Base-by-base conservation (phyloP, 2,888 invertebrate species). In the Drepana falcataria region DNA sequence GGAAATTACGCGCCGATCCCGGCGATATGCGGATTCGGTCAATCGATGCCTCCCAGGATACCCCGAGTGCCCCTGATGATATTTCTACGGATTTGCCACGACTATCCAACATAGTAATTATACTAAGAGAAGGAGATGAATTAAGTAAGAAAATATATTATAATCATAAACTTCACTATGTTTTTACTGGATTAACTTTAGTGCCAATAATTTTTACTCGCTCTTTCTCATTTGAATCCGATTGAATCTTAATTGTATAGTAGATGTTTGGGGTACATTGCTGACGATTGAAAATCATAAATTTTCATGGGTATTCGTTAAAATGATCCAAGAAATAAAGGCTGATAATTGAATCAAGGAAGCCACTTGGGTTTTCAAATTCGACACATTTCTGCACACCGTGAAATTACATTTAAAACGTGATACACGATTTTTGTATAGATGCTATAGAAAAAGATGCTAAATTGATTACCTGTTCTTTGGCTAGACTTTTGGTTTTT, bases 1-100 rank as follows among this genome's bases (percentile, higher is more conserved):
- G 82, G 81, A 75, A 88, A 90, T 89, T 87, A 90, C 89, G 87
- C 84, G 79, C 76, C 80, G 81, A 80, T 82, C 84, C 83, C 83
- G 75, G 77, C 73, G 80, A 75, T 77, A 66, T 71, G 75, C 68
- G 82, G 85, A 85, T 82, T 84, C 86, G 85, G 87, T 81, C 88
- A 86, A 88, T 86, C 87, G 88, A 87, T 86, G 85, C 77, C 66
- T 69, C 73, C 68, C 65, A 71, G 71, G 63, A 62, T 55, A 55
- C 61, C 56, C 56, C 55, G 52, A 59, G 51, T 57, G 55, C 57
- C 58, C 61, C 59, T 63, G 64, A 53, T 49, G 53, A 57, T 47
- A 44, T 33, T 47, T 47, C 35, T 33, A 6, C 53, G 41, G 49
- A 53, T 49, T 55, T 33, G 35, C 21, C 35, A 49, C 49, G 40